Conservation (phyloP, 1,140 invertebrate species). For the Octopus bimaculoides region DNA sequence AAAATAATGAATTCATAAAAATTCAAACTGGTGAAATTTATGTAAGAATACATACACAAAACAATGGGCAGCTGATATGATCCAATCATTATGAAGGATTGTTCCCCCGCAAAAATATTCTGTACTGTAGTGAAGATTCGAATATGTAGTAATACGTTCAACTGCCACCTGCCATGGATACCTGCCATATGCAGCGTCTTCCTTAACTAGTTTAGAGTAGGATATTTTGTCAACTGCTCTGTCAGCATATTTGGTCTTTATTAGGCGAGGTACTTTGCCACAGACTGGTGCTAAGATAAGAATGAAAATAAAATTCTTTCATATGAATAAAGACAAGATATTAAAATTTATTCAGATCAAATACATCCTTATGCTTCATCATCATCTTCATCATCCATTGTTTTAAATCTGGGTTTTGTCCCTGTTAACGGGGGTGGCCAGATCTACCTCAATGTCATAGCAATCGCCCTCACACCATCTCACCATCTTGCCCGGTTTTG, state of each 20-base stretch:
- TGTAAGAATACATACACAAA: constrained; percentile 65
- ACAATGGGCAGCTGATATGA: constrained; percentile 92
- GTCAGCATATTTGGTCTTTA: neutral
- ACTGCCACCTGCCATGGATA: constrained; percentile 94
- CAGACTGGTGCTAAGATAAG: neutral
- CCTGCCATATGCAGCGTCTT: constrained; percentile 78
- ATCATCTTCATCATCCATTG: too few species aligned
- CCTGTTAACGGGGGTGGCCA: too few species aligned
- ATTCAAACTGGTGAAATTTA: too few species aligned
- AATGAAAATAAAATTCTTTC: too few species aligned
- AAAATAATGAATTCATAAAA: too few species aligned
- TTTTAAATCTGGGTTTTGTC: too few species aligned
- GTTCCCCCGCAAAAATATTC: constrained; percentile 89
- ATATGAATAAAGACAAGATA: too few species aligned
- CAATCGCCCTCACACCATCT: too few species aligned
- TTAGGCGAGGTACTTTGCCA: neutral
- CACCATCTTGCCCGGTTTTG: too few species aligned
- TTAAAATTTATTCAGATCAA: too few species aligned
- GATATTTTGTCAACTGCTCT: neutral
- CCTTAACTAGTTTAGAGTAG: neutral
- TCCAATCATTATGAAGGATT: constrained; percentile 91
- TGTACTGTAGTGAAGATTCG: neutral
- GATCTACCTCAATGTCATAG: too few species aligned
- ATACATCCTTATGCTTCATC: too few species aligned
- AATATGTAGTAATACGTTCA: constrained; percentile 65